A percentile compares a stretch with the other conserved stretches of the same genome.
These are phyloP conservation scores for Heterotis niloticus DNA, from an alignment of 2,113 vertebrate genomes.

Conservation along the genomic window DNA sequence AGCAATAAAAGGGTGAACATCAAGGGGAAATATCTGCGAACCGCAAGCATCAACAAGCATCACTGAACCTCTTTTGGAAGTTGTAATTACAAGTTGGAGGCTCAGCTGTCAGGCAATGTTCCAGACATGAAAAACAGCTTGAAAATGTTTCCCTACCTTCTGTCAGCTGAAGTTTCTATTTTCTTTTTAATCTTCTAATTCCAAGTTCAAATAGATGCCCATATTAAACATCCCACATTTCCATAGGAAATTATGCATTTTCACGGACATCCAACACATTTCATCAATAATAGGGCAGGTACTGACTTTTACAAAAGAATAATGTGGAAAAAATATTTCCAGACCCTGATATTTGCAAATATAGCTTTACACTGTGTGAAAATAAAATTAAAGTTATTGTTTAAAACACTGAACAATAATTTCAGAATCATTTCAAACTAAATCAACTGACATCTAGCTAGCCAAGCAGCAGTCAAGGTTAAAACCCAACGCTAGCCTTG, in stretches of 20 bases:
- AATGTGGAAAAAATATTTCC: not conserved
- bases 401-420: not conserved
- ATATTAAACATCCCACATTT: conserved; percentile 1
- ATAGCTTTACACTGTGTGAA: not conserved
- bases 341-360: not conserved
- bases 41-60: conserved; percentile 4
- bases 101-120: conserved; percentile 25
- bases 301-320: not conserved
- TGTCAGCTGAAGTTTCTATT: not conserved
- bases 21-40: conserved; percentile 28
- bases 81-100: conserved; percentile 31
- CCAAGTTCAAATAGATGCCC: conserved; percentile 3
- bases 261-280: not conserved
- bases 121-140: conserved; percentile 20
- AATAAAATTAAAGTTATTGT: not conserved
- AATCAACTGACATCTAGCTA: not conserved
- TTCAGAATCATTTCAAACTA: not conserved
- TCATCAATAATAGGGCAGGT: not conserved
- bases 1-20: conserved; percentile 19
- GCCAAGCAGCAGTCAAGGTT: not conserved
- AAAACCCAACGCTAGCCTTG: not conserved
- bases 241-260: not conserved
- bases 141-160: conserved; percentile 12
- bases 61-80: conserved; percentile 26
- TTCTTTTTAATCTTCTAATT: conserved; percentile 6